Evolutionary conservation across 2,113 vertebrate species (phyloP).

Genomic region (Pampusana beccarii): DNA sequence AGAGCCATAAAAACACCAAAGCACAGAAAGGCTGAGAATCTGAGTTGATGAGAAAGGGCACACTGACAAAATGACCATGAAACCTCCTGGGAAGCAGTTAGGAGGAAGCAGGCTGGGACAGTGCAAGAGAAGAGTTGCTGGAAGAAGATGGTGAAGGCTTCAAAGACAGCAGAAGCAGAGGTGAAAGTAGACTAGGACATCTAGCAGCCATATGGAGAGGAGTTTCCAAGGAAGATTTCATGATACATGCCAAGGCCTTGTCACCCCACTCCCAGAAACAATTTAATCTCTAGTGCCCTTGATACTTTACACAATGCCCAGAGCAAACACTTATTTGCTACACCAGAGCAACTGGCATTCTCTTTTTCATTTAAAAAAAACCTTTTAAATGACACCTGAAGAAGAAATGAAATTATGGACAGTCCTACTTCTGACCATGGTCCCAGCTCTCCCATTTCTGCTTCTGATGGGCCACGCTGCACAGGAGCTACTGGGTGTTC

Average conservation of each 20-base stretch:
- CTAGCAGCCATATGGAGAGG: not conserved
- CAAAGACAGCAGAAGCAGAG: not conserved
- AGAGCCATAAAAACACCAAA: slow-evolving; percentile 46
- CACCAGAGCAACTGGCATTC: not conserved
- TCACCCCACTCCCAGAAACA: not conserved
- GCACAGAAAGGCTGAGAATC: not conserved
- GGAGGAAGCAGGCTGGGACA: not conserved
- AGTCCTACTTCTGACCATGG: not conserved
- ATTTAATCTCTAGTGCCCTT: not conserved
- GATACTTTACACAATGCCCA: not conserved
- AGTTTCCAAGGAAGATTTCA: not conserved
- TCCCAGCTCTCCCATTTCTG: not conserved
- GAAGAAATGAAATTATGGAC: not conserved
- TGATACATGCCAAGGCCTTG: not conserved
- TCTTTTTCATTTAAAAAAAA: not conserved
- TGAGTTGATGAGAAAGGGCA: not conserved
- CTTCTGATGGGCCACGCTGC: not conserved
- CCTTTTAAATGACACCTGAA: not conserved
- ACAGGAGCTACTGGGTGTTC: not conserved
- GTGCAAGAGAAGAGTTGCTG: not conserved
- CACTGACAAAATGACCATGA: not conserved
- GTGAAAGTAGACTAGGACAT: not conserved
- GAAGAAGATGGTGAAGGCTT: not conserved
- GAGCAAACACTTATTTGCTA: not conserved
- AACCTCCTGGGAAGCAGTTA: not conserved